Percentiles rank a stretch among this genome's conserved stretches.
These are phyloP conservation scores for Drosophila sechellia DNA, from an alignment of 1,140 invertebrate species.

Conservation along the genomic window DNA sequence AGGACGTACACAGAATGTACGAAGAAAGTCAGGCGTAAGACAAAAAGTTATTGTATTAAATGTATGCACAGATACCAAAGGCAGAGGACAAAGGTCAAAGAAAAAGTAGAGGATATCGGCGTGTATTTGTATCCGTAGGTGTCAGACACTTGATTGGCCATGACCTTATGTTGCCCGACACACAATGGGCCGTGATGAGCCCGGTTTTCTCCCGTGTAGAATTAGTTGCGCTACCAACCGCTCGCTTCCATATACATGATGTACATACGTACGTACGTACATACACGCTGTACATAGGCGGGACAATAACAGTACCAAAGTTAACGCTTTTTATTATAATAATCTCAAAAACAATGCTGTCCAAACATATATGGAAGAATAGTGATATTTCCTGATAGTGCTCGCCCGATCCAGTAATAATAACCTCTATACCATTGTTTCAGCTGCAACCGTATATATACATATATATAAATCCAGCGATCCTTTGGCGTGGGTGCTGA, in stretches of 20 bases:
- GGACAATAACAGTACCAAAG: neutral
- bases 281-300: neutral
- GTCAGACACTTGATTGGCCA: conserved; percentile 56
- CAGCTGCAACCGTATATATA: too few species aligned
- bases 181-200: conserved; percentile 72
- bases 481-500: conserved; percentile 59
- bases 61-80: conserved; percentile 51
- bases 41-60: conserved; percentile 79
- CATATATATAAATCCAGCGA: neutral
- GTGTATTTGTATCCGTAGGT: conserved; percentile 14
- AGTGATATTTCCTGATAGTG: too few species aligned
- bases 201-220: conserved; percentile 46
- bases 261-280: neutral
- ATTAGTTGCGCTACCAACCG: conserved; percentile 72
- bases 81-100: conserved; percentile 18
- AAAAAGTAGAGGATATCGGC: conserved; percentile 9
- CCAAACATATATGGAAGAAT: too few species aligned
- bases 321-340: too few species aligned
- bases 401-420: too few species aligned
- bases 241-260: too few species aligned
- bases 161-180: conserved; percentile 81
- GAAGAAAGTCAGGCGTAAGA: conserved; percentile 28
- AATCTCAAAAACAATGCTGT: too few species aligned
- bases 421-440: neutral
- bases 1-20: conserved; percentile 48